Percentiles rank a stretch among this genome's conserved stretches.
Evolutionary conservation across 2,113 vertebrate genomes (phyloP).

Genomic region (Lates calcarifer): DNA sequence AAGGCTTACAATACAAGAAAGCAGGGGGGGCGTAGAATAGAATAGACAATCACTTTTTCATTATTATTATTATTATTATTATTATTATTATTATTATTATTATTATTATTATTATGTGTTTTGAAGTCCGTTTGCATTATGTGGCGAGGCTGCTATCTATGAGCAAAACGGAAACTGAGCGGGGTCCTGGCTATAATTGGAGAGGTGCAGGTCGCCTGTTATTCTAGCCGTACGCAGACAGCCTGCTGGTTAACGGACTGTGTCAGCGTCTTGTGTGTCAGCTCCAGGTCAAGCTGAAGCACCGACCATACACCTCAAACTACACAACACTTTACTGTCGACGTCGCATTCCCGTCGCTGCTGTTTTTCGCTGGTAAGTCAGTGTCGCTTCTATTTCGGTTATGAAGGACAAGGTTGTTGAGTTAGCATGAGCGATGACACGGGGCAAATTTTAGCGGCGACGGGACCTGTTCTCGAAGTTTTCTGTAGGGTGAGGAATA

Average conservation of each 20-base stretch:
- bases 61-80: no score
- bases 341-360: conserved; percentile 14
- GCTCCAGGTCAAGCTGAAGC: conserved; percentile 17
- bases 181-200: conserved; percentile 89
- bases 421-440: not conserved
- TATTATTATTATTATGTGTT: no score
- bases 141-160: not conserved
- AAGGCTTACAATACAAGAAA: no score
- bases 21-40: no score
- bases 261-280: not conserved
- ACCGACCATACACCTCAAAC: not conserved
- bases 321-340: not conserved
- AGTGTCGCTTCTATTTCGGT: not conserved
- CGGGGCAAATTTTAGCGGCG: not conserved
- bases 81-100: no score
- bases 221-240: not conserved
- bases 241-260: not conserved
- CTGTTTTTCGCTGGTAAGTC: conserved; percentile 67
- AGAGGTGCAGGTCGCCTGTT: conserved; percentile 47
- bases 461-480: not conserved
- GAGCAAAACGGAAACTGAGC: not conserved
- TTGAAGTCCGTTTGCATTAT: not conserved
- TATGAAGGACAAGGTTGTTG: not conserved
- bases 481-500: not conserved
- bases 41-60: no score